These are phyloP conservation scores for Kryptolebias ocellatus DNA, from an alignment of 2,797 vertebrate genomes.

Conservation along the genomic window DNA sequence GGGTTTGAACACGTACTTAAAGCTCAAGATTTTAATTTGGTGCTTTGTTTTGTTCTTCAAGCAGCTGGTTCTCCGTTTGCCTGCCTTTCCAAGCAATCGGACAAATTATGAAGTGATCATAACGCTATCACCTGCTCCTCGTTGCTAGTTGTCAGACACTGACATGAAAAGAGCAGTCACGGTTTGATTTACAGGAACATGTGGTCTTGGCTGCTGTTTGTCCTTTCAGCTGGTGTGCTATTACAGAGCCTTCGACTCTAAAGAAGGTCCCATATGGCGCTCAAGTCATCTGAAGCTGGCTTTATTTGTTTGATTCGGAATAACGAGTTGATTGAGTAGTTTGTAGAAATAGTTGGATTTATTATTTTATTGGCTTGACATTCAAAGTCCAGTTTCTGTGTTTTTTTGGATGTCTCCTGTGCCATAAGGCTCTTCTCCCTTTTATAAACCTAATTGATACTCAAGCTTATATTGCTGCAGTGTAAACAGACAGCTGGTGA, in stretches of 20 bases:
- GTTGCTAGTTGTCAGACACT: conserved; percentile 51
- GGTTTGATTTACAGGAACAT: conserved; percentile 77
- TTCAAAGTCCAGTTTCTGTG: neutral
- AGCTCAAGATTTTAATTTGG: neutral
- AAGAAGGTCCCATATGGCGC: conserved; percentile 72
- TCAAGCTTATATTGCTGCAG: conserved; percentile 56
- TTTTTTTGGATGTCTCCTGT: neutral
- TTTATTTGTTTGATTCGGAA: conserved; percentile 49
- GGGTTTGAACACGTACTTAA: neutral
- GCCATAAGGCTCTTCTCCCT: conserved; percentile 38
- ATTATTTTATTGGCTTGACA: neutral
- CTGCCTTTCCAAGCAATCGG: conserved; percentile 12
- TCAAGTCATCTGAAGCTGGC: conserved; percentile 56
- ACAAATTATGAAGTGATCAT: conserved; percentile 51
- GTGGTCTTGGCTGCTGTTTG: conserved; percentile 71
- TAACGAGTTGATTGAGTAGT: conserved; percentile 18
- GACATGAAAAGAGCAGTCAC: conserved; percentile 44
- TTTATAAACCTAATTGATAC: conserved; percentile 72
- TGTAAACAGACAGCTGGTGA: conserved; percentile 77
- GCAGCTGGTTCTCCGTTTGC: neutral
- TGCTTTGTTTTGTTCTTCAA: neutral
- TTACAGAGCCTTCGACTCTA: conserved; percentile 62
- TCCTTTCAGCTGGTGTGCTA: conserved; percentile 70
- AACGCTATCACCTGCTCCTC: conserved; percentile 59
- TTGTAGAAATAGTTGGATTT: conserved; percentile 13